A percentile compares a stretch with the other conserved stretches of the same genome.
Conservation (phyloP, 2,888 invertebrate species). For the Papilio demoleus region DNA sequence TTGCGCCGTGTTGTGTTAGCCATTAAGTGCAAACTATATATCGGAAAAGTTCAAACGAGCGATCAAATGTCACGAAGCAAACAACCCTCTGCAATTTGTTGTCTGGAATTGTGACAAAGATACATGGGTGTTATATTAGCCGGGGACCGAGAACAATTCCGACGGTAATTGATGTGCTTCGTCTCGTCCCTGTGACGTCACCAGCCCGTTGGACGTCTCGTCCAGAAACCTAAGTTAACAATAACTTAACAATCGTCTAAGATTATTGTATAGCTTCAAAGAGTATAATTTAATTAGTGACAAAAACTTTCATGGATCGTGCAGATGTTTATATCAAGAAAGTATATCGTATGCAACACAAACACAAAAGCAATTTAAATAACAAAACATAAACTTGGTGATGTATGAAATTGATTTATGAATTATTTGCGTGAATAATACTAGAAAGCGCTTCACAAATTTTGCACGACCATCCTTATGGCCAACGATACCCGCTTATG, state of each 20-base stretch:
- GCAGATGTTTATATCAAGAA: not conserved
- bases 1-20: not conserved
- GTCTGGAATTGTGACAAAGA: constrained; percentile 33
- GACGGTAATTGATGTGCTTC: constrained; percentile 55
- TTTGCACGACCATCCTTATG: constrained; percentile 34
- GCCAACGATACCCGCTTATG: constrained; percentile 29
- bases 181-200: constrained; percentile 29
- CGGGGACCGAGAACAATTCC: constrained; percentile 49
- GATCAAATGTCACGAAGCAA: constrained; percentile 33
- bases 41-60: constrained; percentile 7
- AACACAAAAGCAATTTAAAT: not conserved
- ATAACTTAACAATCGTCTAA: constrained; percentile 8
- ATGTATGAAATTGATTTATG: constrained; percentile 26
- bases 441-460: constrained; percentile 36
- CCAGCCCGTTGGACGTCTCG: constrained; percentile 23
- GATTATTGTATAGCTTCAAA: too few species aligned
- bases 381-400: constrained; percentile 21
- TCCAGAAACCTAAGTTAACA: not conserved
- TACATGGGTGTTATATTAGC: constrained; percentile 45
- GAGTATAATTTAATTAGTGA: too few species aligned
- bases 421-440: constrained; percentile 20
- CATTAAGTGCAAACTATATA: constrained; percentile 18
- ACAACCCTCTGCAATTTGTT: constrained; percentile 36
- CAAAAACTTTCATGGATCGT: too few species aligned
- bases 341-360: not conserved